A percentile compares a stretch with the other conserved stretches of the same genome.
Conservation (phyloP, 2,113 vertebrate genomes). For the Colistium nudipinnis region DNA sequence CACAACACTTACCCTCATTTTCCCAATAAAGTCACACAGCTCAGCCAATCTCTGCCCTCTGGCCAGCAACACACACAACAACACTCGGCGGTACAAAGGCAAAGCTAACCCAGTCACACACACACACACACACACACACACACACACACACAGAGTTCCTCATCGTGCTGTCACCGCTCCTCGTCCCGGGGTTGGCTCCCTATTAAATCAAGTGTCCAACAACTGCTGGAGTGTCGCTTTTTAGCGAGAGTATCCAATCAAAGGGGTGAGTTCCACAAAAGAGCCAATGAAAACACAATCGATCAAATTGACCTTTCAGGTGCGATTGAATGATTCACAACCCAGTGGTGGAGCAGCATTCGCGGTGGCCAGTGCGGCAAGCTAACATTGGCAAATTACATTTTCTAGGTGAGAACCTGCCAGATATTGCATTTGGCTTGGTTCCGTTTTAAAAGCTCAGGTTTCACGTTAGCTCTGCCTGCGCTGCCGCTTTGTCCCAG, state of each 20-base stretch:
- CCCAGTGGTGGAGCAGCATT: no score
- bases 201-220: background rate
- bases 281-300: background rate
- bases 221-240: no score
- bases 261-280: no score
- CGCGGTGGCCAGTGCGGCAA: no score
- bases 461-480: background rate
- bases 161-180: background rate
- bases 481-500: background rate
- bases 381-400: no score
- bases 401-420: no score
- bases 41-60: conserved; percentile 46
- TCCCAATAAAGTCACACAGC: conserved; percentile 68
- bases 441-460: no score
- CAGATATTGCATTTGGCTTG: no score
- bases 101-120: background rate
- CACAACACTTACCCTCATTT: conserved; percentile 64
- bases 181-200: background rate
- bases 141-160: background rate
- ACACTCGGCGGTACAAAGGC: conserved; percentile 9
- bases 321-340: no score
- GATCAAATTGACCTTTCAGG: no score
- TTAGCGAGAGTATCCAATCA: no score
- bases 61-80: conserved; percentile 28
- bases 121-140: background rate